These are phyloP conservation scores for Cheilosia urbana DNA, from an alignment of 2,888 invertebrate genomes.

Conservation along the genomic window DNA sequence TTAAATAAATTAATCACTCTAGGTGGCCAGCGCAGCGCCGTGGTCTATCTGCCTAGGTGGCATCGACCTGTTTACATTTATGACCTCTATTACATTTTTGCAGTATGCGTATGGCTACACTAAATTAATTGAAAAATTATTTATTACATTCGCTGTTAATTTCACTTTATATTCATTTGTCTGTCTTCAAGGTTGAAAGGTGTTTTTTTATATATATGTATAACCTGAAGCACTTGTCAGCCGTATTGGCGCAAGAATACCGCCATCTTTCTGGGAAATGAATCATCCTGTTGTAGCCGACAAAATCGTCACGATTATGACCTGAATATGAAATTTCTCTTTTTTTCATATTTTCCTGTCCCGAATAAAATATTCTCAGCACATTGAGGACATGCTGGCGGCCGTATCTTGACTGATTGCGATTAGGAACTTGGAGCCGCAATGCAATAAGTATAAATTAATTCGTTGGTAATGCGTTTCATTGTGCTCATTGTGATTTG, in stretches of 20 bases:
- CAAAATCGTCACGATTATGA: conserved; percentile 57
- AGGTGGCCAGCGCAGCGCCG: not conserved
- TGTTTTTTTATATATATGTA: not conserved
- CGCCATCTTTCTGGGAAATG: conserved; percentile 39
- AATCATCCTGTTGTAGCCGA: conserved; percentile 28
- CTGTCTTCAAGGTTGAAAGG: not conserved
- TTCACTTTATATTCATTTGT: conserved; percentile 1
- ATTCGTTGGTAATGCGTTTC: not conserved
- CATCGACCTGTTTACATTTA: conserved; percentile 1
- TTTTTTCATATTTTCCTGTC: conserved; percentile 31
- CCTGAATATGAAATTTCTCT: conserved; percentile 41
- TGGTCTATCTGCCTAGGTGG: not conserved
- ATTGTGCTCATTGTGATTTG: not conserved
- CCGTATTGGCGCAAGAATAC: conserved; percentile 15
- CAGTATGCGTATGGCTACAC: not conserved
- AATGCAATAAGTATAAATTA: conserved; percentile 14
- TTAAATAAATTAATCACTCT: conserved; percentile 21
- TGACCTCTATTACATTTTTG: not conserved
- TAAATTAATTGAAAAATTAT: not conserved
- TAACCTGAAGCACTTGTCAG: conserved; percentile 29
- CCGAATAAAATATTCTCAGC: conserved; percentile 27
- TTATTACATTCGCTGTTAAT: conserved; percentile 2
- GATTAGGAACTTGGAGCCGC: conserved; percentile 8
- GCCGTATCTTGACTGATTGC: conserved; percentile 14
- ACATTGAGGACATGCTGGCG: conserved; percentile 20